These are phyloP conservation scores for cattle (Bos taurus) DNA, from an alignment of 2,113 vertebrate genomes.

Conservation along the genomic window ARS-UCD2.0 NC_037331.1:71301001-71301500, in stretches of 20 bases:
- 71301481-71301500: not conserved
- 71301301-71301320: constrained; percentile 22
- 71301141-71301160: not conserved
- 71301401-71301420: constrained; percentile 27
- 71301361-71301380: not conserved
- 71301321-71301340: not conserved
- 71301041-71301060: not conserved
- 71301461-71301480: not conserved
- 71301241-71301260: not conserved
- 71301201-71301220: not conserved
- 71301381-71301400: constrained; percentile 10
- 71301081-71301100: not conserved
- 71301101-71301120: not conserved
- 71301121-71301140: constrained; percentile 15
- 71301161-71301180: not conserved
- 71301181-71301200: not conserved
- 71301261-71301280: not conserved
- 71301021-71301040: not conserved
- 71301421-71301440: not conserved
- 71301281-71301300: not conserved
- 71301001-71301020: not conserved
- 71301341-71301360: constrained; percentile 29
- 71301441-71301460: not conserved
- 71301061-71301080: constrained; percentile 3
- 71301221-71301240: not conserved